Evolutionary conservation across 2,797 vertebrate species (phyloP), one percentile per base, ranked within the genome.

Genomic region (Meriones psammophilus): DNA sequence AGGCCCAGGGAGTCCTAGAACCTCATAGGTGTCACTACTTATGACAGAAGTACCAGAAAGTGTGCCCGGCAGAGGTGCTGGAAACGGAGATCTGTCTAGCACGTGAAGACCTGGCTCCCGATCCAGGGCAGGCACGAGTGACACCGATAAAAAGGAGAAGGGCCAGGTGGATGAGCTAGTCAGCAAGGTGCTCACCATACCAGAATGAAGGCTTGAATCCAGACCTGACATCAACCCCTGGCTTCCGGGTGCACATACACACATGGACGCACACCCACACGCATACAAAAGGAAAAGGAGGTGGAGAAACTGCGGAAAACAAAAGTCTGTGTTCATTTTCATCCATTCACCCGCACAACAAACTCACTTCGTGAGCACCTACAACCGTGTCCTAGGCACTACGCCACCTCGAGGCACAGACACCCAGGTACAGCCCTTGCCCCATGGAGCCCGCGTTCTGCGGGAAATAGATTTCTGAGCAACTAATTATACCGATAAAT

Each of bases 261-360:
- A 58, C 56, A 56, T 17, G 15, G 12, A 56, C 12, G 15, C 56
- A 79, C 17, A 56, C 3, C 33, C 46, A 50, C 9, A 9, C 50
- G 9, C 50, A 50, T 50, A 50, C 56, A 58, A 14, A 50, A 50
- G 10, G 46, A 33, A 33, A 79, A 78, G 30, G 50, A 79, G 46
- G 50, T n/a, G 56, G 18, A 64, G 22, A 66, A 89, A 92, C 77
- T 39, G 68, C 20, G 60, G 54, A 89, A 86, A 86, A 86, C 33
- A 28, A 24, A 88, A 80, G 8, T 89, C 73, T n/a, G 3, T 17
- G 17, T 77, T 86, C 15, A 20, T n/a, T 89, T 26, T 66, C 80
- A 46, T 74, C 89, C 28, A 36, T 42, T 74, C 84, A 64, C 66
- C 54, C 50, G 39, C 78, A 83, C 68, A 90, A 73, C 36, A 97